These are phyloP conservation scores for Parnassius orleans DNA, from an alignment of 2,888 invertebrate genomes.

Conservation along the genomic window DNA sequence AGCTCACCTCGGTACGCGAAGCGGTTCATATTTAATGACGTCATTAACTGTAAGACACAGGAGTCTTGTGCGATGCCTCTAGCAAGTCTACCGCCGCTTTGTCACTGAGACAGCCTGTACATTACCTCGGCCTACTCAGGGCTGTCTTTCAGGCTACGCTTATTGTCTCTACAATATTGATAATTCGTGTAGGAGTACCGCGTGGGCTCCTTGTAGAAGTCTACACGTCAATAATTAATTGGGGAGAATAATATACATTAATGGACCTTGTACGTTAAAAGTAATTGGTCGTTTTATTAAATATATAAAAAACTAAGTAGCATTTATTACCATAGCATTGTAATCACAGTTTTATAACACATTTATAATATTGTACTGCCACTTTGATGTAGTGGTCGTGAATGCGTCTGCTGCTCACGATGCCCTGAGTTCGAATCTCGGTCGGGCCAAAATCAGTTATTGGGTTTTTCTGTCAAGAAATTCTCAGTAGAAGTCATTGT, in stretches of 20 bases:
- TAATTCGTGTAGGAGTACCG: conserved; percentile 28
- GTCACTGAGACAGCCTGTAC: conserved; percentile 38
- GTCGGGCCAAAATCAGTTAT: no score
- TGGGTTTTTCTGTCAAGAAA: no score
- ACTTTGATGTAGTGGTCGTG: no score
- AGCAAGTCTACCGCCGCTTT: conserved; percentile 45
- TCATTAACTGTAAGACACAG: conserved; percentile 71
- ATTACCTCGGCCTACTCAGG: conserved; percentile 31
- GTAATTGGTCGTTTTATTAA: conserved; percentile 1
- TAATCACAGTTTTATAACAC: no score
- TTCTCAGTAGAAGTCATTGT: no score
- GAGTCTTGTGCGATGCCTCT: conserved; percentile 48
- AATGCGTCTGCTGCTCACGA: no score
- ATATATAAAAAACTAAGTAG: no score
- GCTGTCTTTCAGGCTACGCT: conserved; percentile 17
- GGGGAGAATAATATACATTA: conserved; percentile 12
- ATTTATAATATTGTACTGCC: no score
- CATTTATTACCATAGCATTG: no score
- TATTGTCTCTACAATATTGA: conserved; percentile 29
- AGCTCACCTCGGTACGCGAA: conserved; percentile 37
- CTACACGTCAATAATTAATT: conserved; percentile 18
- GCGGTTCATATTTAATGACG: conserved; percentile 75
- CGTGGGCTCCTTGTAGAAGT: conserved; percentile 25
- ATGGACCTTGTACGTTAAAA: conserved; percentile 12
- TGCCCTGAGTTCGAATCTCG: no score